Percentiles rank a stretch among this genome's conserved stretches.
These are phyloP conservation scores for Ladona fulva DNA, from an alignment of 1,140 invertebrate genomes.

Conservation along the genomic window DNA sequence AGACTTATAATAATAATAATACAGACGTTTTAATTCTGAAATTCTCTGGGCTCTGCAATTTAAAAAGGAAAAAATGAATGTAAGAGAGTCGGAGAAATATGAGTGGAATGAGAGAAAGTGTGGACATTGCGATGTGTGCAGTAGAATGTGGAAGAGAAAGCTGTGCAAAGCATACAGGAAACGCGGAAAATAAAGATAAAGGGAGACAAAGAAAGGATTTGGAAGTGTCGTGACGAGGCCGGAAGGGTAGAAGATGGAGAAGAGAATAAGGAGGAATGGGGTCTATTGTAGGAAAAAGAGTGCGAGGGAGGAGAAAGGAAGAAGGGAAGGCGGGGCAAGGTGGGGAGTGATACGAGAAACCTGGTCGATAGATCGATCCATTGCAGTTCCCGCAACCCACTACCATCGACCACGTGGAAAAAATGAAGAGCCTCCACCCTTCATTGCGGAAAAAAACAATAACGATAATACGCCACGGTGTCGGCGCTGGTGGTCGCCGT, in stretches of 20 bases:
- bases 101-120: no score
- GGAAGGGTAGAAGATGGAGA: neutral
- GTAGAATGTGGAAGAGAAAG: no score
- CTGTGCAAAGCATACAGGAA: no score
- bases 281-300: neutral
- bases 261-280: neutral
- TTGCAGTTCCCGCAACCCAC: neutral
- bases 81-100: no score
- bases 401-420: neutral
- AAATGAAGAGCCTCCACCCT: neutral
- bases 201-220: neutral
- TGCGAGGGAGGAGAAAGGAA: neutral
- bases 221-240: neutral
- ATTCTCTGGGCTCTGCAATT: no score
- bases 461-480: no score
- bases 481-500: no score
- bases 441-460: neutral
- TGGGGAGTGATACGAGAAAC: neutral
- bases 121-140: no score
- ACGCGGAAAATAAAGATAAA: neutral
- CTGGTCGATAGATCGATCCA: neutral
- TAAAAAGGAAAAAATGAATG: no score
- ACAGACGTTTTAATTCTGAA: no score
- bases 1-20: no score
- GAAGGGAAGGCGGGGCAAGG: neutral